Base-by-base conservation (phyloP, 2,888 invertebrate genomes). In the Achlya flavicornis region DNA sequence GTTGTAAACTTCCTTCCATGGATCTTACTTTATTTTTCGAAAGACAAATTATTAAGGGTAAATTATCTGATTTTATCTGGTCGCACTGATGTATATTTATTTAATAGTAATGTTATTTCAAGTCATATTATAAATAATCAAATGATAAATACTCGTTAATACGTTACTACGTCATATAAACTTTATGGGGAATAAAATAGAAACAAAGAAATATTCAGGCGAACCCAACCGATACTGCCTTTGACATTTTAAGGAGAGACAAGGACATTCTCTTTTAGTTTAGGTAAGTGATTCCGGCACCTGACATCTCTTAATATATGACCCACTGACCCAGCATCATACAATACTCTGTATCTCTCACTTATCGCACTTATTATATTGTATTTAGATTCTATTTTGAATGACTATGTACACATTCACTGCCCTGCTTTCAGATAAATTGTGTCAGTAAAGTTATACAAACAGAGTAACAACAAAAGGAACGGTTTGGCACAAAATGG, bases 1-100 rank as follows among this genome's bases (percentile, higher is more conserved):
- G 60, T 67, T 57, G 6, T 64, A 72, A 71, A 69, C 70, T 73
- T 67, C 68, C 16, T 48, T 48, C 48, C 16, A 48, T 48, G 7
- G 48, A 38, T 46, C 14, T 46, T 46, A 46, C 26, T 46, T 14
- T 46, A 46, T n/a, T 46, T 46, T 46, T 12, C 1, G 4, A 35
- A 35, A 6, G 35, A 35, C 35, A 35, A 35, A 35, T 35, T 35
- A 35, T 1, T 10, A 10, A 7, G 0, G 0, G 8, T 38, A 38
- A 38, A 8, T 10, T 38, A 10, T 26, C 26, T 26, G 26, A 26
- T 26, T 26, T 26, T 26, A 26, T 26, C 26, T 26, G 26, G 8
- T 38, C 3, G 10, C 8, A 38, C 38, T 38, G 5, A 38, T 38
- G 0, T 10, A 38, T 38, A 38, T 38, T 35, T 35, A 26, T 26